Conservation (phyloP, 2,113 vertebrate genomes). For the Pipra filicauda region DNA sequence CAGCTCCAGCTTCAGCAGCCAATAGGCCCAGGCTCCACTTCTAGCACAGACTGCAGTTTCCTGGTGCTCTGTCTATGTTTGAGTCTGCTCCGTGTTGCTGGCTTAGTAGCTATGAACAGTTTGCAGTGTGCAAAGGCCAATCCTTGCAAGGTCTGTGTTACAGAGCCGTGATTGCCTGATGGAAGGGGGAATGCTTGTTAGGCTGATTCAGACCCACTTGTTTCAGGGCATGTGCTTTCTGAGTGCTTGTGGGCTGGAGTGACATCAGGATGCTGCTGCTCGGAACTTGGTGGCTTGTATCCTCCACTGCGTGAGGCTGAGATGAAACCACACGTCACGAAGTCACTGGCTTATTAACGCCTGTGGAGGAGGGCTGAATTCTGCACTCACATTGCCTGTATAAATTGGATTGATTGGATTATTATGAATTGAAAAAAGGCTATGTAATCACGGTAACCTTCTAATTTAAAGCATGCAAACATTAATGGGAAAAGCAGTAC, state of each 20-base stretch:
- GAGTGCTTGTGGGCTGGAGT: background rate
- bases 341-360: background rate
- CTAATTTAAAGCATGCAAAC: background rate
- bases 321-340: background rate
- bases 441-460: background rate
- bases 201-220: background rate
- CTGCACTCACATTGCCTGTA: background rate
- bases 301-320: fast-evolving
- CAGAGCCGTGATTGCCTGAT: fast-evolving
- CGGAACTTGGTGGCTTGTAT: background rate
- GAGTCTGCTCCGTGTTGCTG: too few relatives aligned
- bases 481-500: background rate
- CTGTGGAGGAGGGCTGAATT: background rate
- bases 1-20: too few relatives aligned
- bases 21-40: too few relatives aligned
- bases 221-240: background rate
- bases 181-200: background rate
- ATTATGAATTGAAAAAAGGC: background rate
- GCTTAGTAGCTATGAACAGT: too few relatives aligned
- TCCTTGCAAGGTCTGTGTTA: background rate
- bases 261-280: background rate
- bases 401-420: background rate
- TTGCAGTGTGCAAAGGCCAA: background rate
- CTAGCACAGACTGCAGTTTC: too few relatives aligned
- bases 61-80: too few relatives aligned